phyloP scores from a whole-genome alignment of 2,797 vertebrate genomes.

The Coregonus sp. region DNA sequence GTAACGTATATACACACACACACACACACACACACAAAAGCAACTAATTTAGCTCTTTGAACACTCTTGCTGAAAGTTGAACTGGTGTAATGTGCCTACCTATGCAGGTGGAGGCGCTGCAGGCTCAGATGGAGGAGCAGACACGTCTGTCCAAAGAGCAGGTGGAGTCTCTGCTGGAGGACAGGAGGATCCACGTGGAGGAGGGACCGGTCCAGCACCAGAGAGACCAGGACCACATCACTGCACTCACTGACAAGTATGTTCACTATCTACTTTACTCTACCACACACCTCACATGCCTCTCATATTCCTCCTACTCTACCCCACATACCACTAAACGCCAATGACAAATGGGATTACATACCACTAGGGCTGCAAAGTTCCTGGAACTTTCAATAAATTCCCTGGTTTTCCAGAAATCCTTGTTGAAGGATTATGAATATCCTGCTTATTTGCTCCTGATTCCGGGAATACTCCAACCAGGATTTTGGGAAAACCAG shows the following conservation, averaged over 20 bases:
- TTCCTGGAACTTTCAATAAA: no score
- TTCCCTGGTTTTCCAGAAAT: no score
- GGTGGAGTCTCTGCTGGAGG: conserved; percentile 85
- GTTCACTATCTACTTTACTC: conserved; percentile 28
- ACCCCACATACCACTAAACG: background rate
- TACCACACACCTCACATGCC: background rate
- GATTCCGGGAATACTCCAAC: no score
- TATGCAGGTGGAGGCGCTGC: conserved; percentile 89
- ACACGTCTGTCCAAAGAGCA: conserved; percentile 87
- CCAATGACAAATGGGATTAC: no score
- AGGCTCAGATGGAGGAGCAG: conserved; percentile 94
- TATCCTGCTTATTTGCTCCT: no score
- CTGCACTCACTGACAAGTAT: conserved; percentile 84
- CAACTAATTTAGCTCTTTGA: background rate
- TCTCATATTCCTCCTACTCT: no score
- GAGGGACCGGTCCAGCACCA: conserved; percentile 84
- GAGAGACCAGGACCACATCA: conserved; percentile 83
- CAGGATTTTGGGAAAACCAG: no score
- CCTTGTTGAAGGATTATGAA: no score
- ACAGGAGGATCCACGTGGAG: conserved; percentile 83
- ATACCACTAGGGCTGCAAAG: background rate
- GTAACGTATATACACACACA: background rate
- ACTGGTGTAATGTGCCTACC: conserved; percentile 6
- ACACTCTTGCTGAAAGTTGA: background rate
- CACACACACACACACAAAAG: no score